Evolutionary conservation across 1,140 invertebrate species (phyloP), one percentile per base, ranked within the genome.

Genomic region (Batillaria attramentaria): DNA sequence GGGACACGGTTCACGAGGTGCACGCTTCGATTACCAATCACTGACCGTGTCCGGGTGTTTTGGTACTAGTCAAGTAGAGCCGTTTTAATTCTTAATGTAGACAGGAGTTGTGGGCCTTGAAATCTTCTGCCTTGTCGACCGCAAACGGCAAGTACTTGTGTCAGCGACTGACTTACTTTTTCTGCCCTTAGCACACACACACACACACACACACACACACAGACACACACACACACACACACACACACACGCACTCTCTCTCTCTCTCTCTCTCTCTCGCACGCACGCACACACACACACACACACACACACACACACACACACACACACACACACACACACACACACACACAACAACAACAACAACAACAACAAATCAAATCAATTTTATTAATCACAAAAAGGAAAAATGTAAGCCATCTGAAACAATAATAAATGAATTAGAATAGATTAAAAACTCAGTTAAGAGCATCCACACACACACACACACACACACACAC

Each of bases 251-350:
- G 20, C 28, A 65, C 28, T 10, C 28, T 35, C 28, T 10, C 28
- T 35, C 24, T 10, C 28, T 10, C 62, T 6, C 57, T n/a, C 6
- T 20, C 57, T n/a, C 31, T 20, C 57, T n/a, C 6, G 57, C 6
- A 35, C 62, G 33, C 62, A 35, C 31, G 31, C 31, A 13, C 28
- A 5, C 62, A 66, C 62, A 35, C 62, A 66, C 62, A 35, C 62
- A 66, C 31, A 35, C 13, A 66, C 62, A 35, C 62, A 66, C 62
- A 20, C 62, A 66, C n/a, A 35, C 33, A 66, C 62, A 35, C 62
- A 66, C 62, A 35, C 62, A 66, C 62, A 35, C 62, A 66, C 62
- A 66, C 62, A 66, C 62, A 66, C 62, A 66, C 62, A 66, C 62
- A 66, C 62, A 66, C 62, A 66, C 62, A 66, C 62, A 66, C 62